A percentile compares a stretch with the other conserved stretches of the same genome.
Evolutionary conservation across 2,113 vertebrate species (phyloP).

Genomic region (Platichthys flesus): DNA sequence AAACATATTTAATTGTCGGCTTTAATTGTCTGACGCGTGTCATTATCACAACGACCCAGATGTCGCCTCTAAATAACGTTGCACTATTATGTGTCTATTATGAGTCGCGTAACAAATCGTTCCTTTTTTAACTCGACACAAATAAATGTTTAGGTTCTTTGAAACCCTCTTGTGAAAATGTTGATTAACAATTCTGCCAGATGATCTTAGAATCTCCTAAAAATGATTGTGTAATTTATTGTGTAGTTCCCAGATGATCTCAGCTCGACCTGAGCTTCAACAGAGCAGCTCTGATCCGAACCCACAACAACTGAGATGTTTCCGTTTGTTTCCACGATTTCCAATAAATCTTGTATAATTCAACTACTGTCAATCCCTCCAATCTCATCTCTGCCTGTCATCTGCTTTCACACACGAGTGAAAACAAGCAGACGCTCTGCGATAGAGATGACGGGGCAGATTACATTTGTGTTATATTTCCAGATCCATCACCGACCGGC

Average conservation of each 20-base stretch:
- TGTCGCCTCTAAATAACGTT: not conserved
- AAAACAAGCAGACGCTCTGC: conserved; percentile 15
- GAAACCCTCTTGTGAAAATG: too few species aligned
- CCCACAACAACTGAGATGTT: not conserved
- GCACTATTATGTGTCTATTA: too few species aligned
- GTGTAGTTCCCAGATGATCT: too few species aligned
- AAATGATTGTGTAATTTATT: too few species aligned
- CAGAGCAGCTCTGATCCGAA: not conserved
- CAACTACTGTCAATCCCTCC: not conserved
- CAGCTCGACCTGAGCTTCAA: too few species aligned
- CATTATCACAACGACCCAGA: not conserved
- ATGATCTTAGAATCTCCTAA: too few species aligned
- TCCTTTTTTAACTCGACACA: too few species aligned
- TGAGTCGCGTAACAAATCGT: too few species aligned
- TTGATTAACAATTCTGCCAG: not conserved
- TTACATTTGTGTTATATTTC: conserved; percentile 6
- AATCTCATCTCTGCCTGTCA: not conserved
- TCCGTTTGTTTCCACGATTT: not conserved
- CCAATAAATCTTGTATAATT: not conserved
- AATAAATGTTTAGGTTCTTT: too few species aligned
- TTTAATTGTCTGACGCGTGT: not conserved
- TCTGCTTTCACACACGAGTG: not conserved
- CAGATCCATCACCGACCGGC: conserved; percentile 38
- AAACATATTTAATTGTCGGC: not conserved
- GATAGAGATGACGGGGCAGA: conserved; percentile 10